Percentiles rank a stretch among this genome's conserved stretches.
phyloP scores from a whole-genome alignment of 1,140 invertebrate species.

The Drosophila paulistorum region DNA sequence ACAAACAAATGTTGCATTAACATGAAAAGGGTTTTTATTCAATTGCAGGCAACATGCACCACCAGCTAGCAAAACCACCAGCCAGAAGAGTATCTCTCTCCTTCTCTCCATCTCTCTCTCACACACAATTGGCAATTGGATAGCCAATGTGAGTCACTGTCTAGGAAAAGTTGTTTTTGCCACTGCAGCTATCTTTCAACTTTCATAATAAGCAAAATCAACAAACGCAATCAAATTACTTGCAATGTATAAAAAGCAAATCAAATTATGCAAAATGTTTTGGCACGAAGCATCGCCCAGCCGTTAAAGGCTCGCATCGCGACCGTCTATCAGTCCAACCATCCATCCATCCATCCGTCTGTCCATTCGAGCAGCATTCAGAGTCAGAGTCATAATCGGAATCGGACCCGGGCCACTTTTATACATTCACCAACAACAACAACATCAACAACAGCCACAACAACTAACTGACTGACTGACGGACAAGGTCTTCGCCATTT shows the following conservation, averaged over 20 bases:
- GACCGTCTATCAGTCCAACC: slow-evolving; percentile 2
- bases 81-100: slow-evolving; percentile 7
- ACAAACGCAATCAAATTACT: slow-evolving; percentile 65
- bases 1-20: slow-evolving; percentile 73
- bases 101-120: not conserved
- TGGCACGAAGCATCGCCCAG: slow-evolving; percentile 46
- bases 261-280: slow-evolving; percentile 71
- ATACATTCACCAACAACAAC: slow-evolving; percentile 50
- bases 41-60: slow-evolving; percentile 69
- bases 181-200: slow-evolving; percentile 48
- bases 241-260: slow-evolving; percentile 50
- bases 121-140: slow-evolving; percentile 6
- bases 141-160: slow-evolving; percentile 31
- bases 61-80: slow-evolving; percentile 2
- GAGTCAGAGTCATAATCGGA: slow-evolving; percentile 26
- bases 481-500: slow-evolving; percentile 60
- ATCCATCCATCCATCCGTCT: slow-evolving; percentile 12
- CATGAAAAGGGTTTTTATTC: slow-evolving; percentile 80
- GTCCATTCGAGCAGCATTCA: slow-evolving; percentile 21
- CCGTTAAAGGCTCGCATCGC: slow-evolving; percentile 47
- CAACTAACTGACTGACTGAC: slow-evolving; percentile 27
- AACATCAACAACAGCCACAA: too few relatives aligned
- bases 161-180: slow-evolving; percentile 37
- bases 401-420: slow-evolving; percentile 28
- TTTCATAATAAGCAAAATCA: slow-evolving; percentile 70